phyloP scores from a whole-genome alignment of 2,113 vertebrate species.

The Paratilapia polleni region DNA sequence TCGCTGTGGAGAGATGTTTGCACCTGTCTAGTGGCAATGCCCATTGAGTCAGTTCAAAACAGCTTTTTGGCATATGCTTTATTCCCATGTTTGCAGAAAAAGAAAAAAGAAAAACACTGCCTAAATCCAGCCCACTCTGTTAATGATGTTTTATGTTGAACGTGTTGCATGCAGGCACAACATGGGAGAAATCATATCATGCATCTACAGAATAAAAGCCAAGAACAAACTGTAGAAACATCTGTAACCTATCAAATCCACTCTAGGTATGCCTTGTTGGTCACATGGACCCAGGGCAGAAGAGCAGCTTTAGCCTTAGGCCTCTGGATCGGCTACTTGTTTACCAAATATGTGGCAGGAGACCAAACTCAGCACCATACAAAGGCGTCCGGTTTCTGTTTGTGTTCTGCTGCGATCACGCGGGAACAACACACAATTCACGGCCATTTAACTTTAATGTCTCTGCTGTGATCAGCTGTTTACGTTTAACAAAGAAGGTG shows the following conservation, averaged over 20 bases:
- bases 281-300: not conserved
- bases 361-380: conserved; percentile 16
- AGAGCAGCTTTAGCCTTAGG: not conserved
- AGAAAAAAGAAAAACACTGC: not conserved
- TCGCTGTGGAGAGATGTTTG: not conserved
- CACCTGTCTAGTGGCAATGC: not conserved
- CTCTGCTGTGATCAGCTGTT: not conserved
- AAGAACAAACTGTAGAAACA: not conserved
- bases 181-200: not conserved
- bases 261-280: not conserved
- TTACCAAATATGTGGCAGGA: conserved; percentile 47
- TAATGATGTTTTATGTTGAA: not conserved
- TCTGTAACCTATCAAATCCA: not conserved
- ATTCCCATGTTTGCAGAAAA: conserved; percentile 23
- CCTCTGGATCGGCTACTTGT: conserved; percentile 10
- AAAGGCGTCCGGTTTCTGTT: conserved; percentile 44
- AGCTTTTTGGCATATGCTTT: conserved; percentile 1
- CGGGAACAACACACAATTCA: not conserved
- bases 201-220: not conserved
- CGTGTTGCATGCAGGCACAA: not conserved
- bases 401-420: conserved; percentile 19
- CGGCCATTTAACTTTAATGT: conserved; percentile 36
- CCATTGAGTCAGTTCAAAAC: conserved; percentile 3
- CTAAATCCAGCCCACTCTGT: not conserved
- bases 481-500: not conserved